Evolutionary conservation across 2,113 vertebrate genomes (phyloP).

Genomic region (Ctenomys sociabilis): DNA sequence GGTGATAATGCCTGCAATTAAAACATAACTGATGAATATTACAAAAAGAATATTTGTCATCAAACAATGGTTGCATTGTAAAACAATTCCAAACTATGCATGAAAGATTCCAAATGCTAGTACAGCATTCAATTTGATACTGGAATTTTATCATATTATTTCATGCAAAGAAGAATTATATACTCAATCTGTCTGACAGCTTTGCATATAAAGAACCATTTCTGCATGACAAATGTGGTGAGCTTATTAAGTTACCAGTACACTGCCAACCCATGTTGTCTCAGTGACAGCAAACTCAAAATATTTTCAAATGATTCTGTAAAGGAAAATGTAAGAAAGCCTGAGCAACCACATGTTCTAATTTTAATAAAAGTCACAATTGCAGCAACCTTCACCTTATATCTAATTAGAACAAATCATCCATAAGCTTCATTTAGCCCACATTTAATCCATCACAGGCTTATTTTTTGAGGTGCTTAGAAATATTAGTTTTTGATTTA

Average conservation of each 20-base stretch:
- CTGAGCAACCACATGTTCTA: constrained; percentile 74
- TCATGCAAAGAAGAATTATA: constrained; percentile 84
- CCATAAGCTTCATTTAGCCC: constrained; percentile 80
- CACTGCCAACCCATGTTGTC: constrained; percentile 79
- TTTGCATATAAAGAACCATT: constrained; percentile 83
- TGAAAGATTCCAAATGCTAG: constrained; percentile 83
- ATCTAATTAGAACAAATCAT: constrained; percentile 85
- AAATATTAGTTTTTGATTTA: constrained; percentile 84
- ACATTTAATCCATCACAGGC: constrained; percentile 76
- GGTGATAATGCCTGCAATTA: constrained; percentile 58
- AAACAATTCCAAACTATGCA: constrained; percentile 80
- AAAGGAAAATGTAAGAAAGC: constrained; percentile 78
- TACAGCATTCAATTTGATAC: constrained; percentile 84
- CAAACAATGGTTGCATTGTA: constrained; percentile 75
- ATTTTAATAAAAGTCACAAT: constrained; percentile 83
- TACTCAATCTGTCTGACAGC: constrained; percentile 82
- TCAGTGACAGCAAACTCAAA: constrained; percentile 76
- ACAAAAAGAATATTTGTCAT: constrained; percentile 71
- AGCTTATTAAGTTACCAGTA: constrained; percentile 85
- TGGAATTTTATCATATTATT: constrained; percentile 83
- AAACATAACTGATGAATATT: constrained; percentile 66
- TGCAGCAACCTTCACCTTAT: constrained; percentile 76
- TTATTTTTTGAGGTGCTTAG: constrained; percentile 74
- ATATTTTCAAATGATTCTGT: constrained; percentile 82
- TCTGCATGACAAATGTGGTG: constrained; percentile 82